Evolutionary conservation across 2,797 vertebrate species (phyloP).

Genomic region (Botia kubotai): DNA sequence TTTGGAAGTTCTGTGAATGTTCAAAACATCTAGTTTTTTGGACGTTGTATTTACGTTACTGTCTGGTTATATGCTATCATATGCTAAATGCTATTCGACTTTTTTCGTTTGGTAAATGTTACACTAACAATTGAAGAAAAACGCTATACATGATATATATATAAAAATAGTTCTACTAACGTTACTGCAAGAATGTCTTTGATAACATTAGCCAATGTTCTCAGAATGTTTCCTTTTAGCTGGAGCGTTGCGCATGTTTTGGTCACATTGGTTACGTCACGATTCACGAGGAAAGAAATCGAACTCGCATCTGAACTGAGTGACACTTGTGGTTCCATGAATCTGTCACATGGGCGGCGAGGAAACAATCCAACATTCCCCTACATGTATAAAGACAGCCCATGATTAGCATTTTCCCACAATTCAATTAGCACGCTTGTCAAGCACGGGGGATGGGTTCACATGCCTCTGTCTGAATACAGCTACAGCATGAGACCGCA

Average conservation of each 20-base stretch:
- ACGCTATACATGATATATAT: too few species aligned
- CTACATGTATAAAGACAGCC: slow-evolving; percentile 69
- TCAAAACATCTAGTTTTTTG: too few species aligned
- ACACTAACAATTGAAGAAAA: too few species aligned
- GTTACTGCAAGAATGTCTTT: too few species aligned
- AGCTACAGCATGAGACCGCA: not conserved
- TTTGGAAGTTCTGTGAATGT: too few species aligned
- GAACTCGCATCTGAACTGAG: not conserved
- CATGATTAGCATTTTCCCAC: slow-evolving; percentile 81
- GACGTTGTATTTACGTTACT: too few species aligned
- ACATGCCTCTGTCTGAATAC: slow-evolving; percentile 62
- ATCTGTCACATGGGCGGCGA: slow-evolving; percentile 19
- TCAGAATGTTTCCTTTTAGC: too few species aligned
- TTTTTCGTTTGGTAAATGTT: too few species aligned
- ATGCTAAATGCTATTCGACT: too few species aligned
- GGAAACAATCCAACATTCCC: slow-evolving; percentile 49
- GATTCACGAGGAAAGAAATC: not conserved
- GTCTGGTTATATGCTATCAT: too few species aligned
- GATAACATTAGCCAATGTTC: too few species aligned
- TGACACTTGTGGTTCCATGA: not conserved
- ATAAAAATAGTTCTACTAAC: too few species aligned
- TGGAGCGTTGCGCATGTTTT: not conserved
- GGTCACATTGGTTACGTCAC: not conserved
- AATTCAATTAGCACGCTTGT: slow-evolving; percentile 84
- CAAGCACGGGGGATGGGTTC: slow-evolving; percentile 70